Percentiles rank a stretch among this genome's conserved stretches.
Evolutionary conservation across 2,888 invertebrate genomes (phyloP).

Genomic region (Rhagonycha lutea): DNA sequence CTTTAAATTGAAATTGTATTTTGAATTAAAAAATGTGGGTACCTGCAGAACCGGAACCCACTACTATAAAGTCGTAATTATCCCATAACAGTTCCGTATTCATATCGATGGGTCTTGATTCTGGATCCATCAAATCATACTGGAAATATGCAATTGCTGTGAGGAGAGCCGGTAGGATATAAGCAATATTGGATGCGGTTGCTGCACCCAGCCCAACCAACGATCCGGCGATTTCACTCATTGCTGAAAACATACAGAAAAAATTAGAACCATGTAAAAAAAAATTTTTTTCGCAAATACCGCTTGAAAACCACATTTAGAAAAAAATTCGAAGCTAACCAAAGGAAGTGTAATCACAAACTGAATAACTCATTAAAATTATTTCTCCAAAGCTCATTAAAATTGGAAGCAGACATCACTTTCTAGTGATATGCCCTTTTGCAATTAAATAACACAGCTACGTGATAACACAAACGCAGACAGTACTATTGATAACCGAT

Average conservation of each 20-base stretch:
- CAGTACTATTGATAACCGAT: not conserved
- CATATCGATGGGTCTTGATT: constrained; percentile 75
- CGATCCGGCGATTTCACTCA: constrained; percentile 71
- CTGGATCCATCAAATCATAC: constrained; percentile 82
- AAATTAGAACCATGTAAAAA: not conserved
- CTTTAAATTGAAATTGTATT: too few relatives aligned
- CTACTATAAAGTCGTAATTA: constrained; percentile 82
- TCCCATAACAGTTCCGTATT: constrained; percentile 66
- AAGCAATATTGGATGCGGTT: constrained; percentile 71
- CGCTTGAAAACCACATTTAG: constrained; percentile 11
- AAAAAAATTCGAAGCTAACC: not conserved
- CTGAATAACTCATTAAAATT: not conserved
- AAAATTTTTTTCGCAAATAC: not conserved
- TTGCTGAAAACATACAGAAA: constrained; percentile 49
- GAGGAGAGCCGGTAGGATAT: constrained; percentile 83
- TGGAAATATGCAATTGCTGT: constrained; percentile 87
- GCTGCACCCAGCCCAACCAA: constrained; percentile 71
- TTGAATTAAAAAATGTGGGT: constrained; percentile 31
- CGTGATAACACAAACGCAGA: constrained; percentile 12
- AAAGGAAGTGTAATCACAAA: not conserved
- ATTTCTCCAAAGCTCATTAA: constrained; percentile 17
- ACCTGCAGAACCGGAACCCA: constrained; percentile 89
- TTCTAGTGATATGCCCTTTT: constrained; percentile 33
- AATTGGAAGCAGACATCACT: constrained; percentile 37
- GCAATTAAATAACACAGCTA: constrained; percentile 1